phyloP scores from a whole-genome alignment of 2,888 invertebrate genomes.

The Augochlorella aurata region DNA sequence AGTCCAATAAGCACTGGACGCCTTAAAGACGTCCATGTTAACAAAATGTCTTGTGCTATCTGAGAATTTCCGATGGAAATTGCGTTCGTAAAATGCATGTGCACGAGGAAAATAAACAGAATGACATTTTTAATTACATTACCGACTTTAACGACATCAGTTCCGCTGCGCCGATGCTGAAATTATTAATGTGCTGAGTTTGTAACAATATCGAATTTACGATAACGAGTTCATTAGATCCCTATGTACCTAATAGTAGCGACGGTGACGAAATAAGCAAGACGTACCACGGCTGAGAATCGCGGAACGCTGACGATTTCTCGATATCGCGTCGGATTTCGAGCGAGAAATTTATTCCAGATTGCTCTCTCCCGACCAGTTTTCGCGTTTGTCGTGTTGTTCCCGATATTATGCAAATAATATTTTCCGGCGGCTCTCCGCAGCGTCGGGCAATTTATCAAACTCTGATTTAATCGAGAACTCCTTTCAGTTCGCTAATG shows the following conservation, averaged over 20 bases:
- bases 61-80: no score
- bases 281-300: not conserved
- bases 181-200: no score
- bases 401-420: slow-evolving; percentile 35
- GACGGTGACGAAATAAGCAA: not conserved
- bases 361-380: not conserved
- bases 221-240: no score
- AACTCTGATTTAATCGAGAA: slow-evolving; percentile 28
- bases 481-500: not conserved
- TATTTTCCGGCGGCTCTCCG: slow-evolving; percentile 21
- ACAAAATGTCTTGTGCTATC: no score
- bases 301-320: not conserved
- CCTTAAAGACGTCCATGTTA: no score
- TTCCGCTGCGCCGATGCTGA: no score
- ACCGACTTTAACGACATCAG: no score
- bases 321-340: not conserved
- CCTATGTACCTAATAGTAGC: no score
- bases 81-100: no score
- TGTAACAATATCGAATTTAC: not conserved
- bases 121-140: no score
- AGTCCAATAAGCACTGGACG: no score
- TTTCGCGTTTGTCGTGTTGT: slow-evolving; percentile 14
- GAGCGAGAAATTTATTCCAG: slow-evolving; percentile 16
- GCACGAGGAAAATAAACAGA: no score
- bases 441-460: slow-evolving; percentile 29